Evolutionary conservation across 2,888 invertebrate species (phyloP), one percentile per base, ranked within the genome.

Genomic region (Liopterus haemorrhoidalis): DNA sequence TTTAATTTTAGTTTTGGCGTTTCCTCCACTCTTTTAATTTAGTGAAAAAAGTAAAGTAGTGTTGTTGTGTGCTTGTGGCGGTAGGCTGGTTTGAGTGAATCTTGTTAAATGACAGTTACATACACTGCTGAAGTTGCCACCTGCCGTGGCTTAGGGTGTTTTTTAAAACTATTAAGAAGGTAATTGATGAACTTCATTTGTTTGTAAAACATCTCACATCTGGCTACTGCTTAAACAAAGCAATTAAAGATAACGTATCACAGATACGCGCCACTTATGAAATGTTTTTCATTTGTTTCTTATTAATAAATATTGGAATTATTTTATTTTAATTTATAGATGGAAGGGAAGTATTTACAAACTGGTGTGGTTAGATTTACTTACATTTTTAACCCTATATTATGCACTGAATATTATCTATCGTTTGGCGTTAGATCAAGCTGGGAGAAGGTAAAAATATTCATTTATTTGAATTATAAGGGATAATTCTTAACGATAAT

Each of bases 311-410:
- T 41, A 18, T 46, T 19, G 41, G 22, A 15, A 38, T 25, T 18
- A 27, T 47, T 50, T 47, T 30, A 45, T 46, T 38, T 51, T 49
- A 52, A 51, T 49, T 55, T 49, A 51, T 73, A 92, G 92, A 75
- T 94, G 94, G 94, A 80, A 82, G 54, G 94, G 93, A 30, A 93
- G 93, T 65, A 87, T 94, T 59, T 94, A 94, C 78, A 94, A 94
- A 70, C 71, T 94, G 55, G 85, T 94, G 50, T 94, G 92, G 91
- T 74, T 88, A 54, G 94, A 94, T 66, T 74, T 93, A 41, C 62
- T 87, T 19, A 74, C 87, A 40, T 94, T 90, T 65, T 73, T 90
- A 49, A 69, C 78, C 22, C 65, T 85, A 41, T 94, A 92, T 66
- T 89, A 90, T 61, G 59, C 75, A 28, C 75, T 94, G 52, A 90